A percentile compares a stretch with the other conserved stretches of the same genome.
These are phyloP conservation scores for Coronaproctus castanopsis DNA, from an alignment of 2,888 invertebrate species.

Conservation along the genomic window DNA sequence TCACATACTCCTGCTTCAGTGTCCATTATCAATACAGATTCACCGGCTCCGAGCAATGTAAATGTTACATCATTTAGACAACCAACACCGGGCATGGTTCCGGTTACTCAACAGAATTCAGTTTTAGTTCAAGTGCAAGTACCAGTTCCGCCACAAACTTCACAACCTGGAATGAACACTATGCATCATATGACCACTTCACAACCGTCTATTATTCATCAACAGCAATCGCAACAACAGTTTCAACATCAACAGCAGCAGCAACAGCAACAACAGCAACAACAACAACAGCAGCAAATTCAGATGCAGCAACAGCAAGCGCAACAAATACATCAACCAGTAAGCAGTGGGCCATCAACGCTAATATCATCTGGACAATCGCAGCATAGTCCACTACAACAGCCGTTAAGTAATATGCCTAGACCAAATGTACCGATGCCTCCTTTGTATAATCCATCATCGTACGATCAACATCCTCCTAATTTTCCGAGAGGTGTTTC, in stretches of 20 bases:
- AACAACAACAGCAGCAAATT: conserved; percentile 11
- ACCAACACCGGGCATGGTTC: not conserved
- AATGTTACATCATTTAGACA: conserved; percentile 19
- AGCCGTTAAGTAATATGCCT: conserved; percentile 1
- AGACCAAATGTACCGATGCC: conserved; percentile 3
- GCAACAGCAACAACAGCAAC: conserved; percentile 8
- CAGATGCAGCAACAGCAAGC: conserved; percentile 17
- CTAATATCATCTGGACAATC: conserved; percentile 20
- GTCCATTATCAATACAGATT: conserved; percentile 33
- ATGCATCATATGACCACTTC: conserved; percentile 7
- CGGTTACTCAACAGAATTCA: conserved; percentile 5
- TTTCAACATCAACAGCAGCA: not conserved
- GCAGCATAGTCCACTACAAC: conserved; percentile 24
- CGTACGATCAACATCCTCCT: conserved; percentile 6
- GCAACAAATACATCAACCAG: conserved; percentile 2
- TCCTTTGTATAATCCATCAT: not conserved
- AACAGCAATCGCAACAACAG: conserved; percentile 11
- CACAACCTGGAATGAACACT: conserved; percentile 5
- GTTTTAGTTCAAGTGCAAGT: not conserved
- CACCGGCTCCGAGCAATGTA: conserved; percentile 23
- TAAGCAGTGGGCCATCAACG: not conserved
- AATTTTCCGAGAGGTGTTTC: conserved; percentile 8
- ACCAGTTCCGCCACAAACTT: conserved; percentile 3
- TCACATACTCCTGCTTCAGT: conserved; percentile 26
- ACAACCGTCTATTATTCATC: too few species aligned